These are phyloP conservation scores for Notamacropus eugenii DNA, from an alignment of 2,797 vertebrate genomes.

Conservation along the genomic window DNA sequence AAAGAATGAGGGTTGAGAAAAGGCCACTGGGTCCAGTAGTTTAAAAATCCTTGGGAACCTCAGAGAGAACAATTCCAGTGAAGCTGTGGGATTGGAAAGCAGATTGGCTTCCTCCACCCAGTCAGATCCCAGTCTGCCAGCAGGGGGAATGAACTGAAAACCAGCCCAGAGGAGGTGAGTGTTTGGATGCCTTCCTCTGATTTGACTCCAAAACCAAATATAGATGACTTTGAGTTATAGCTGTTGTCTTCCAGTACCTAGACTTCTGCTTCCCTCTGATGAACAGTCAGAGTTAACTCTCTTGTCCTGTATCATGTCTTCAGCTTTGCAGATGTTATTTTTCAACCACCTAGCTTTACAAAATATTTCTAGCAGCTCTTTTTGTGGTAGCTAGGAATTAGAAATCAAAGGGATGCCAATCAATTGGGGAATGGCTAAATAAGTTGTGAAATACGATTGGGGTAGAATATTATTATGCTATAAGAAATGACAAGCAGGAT, in stretches of 20 bases:
- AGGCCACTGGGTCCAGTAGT: neutral
- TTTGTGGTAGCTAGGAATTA: too few relatives aligned
- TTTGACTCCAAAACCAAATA: neutral
- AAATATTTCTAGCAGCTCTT: too few relatives aligned
- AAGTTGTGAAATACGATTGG: too few relatives aligned
- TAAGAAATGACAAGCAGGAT: too few relatives aligned
- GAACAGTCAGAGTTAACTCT: neutral
- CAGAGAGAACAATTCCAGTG: neutral
- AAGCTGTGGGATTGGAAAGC: neutral
- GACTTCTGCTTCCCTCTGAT: neutral
- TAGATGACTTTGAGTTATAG: neutral
- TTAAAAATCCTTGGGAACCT: neutral
- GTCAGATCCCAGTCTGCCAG: neutral
- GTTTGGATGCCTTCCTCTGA: neutral
- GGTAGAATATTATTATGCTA: too few relatives aligned
- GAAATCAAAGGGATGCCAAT: too few relatives aligned
- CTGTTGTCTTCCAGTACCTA: neutral
- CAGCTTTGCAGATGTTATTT: neutral
- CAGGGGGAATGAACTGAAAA: neutral
- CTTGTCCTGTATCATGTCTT: neutral
- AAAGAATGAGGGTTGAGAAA: neutral
- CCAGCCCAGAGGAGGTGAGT: neutral
- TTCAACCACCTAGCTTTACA: too few relatives aligned
- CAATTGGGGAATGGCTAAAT: too few relatives aligned
- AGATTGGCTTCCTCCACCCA: neutral